Conservation (phyloP, 2,113 vertebrate species). For the Rhinogobius similis region DNA sequence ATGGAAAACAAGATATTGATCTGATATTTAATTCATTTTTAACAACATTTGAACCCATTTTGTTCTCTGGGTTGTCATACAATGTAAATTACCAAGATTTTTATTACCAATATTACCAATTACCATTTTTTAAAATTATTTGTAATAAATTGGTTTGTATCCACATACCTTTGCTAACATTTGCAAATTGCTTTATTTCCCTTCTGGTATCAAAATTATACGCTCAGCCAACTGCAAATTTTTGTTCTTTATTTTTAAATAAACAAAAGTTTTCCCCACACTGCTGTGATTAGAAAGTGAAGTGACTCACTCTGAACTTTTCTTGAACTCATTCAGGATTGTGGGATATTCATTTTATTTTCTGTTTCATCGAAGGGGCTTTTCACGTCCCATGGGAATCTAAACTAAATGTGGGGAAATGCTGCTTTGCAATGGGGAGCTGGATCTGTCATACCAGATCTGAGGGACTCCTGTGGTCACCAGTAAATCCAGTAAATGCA, state of each 20-base stretch:
- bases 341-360: conserved; percentile 20
- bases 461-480: conserved; percentile 42
- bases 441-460: conserved; percentile 44
- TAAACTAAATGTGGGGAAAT: conserved; percentile 34
- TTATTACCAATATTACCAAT: too few species aligned
- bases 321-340: conserved; percentile 28
- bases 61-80: neutral
- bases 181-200: too few species aligned
- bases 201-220: too few species aligned
- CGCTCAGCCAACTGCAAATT: neutral
- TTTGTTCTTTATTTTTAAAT: too few species aligned
- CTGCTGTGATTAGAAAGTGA: too few species aligned
- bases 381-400: conserved; percentile 43
- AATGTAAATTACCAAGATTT: neutral
- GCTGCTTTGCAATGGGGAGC: conserved; percentile 5
- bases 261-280: too few species aligned
- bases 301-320: conserved; percentile 35
- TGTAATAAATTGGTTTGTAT: neutral
- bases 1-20: too few species aligned
- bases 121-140: neutral
- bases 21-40: too few species aligned
- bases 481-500: conserved; percentile 16
- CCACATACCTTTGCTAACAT: too few species aligned
- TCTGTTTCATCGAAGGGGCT: conserved; percentile 31
- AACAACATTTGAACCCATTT: neutral